A percentile compares a stretch with the other conserved stretches of the same genome.
phyloP scores from a whole-genome alignment of 2,797 vertebrate species.

The Vireo griseus region DNA sequence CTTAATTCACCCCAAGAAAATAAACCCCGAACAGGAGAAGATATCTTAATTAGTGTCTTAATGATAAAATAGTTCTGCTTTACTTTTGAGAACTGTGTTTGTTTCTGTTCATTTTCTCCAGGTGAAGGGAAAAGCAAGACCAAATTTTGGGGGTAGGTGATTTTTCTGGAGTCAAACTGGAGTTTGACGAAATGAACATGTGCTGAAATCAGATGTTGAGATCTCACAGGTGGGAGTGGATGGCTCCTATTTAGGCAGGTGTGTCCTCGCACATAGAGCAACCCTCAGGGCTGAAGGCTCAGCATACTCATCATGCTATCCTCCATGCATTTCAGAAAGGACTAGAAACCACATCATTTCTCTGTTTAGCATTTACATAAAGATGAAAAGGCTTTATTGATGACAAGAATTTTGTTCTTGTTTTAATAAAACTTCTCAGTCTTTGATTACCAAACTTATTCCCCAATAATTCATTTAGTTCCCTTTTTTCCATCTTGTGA shows the following conservation, averaged over 20 bases:
- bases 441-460: constrained; percentile 30
- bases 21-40: not conserved
- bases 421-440: constrained; percentile 29
- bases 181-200: rapidly evolving
- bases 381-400: constrained; percentile 27
- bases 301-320: not conserved
- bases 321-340: not conserved
- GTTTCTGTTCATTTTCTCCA: not conserved
- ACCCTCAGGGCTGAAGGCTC: not conserved
- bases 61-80: not conserved
- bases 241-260: not conserved
- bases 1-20: not conserved
- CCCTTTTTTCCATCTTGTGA: constrained; percentile 6
- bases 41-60: not conserved
- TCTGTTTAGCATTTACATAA: constrained; percentile 43
- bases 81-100: not conserved
- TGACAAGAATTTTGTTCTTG: not conserved
- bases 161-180: not conserved
- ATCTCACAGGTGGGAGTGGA: not conserved
- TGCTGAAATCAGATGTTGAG: not conserved
- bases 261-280: not conserved
- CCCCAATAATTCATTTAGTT: constrained; percentile 27
- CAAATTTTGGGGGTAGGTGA: not conserved
- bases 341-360: constrained; percentile 30
- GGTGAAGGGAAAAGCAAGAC: not conserved